These are phyloP conservation scores for Galendromus occidentalis DNA, from an alignment of 1,140 invertebrate species.

Conservation along the genomic window DNA sequence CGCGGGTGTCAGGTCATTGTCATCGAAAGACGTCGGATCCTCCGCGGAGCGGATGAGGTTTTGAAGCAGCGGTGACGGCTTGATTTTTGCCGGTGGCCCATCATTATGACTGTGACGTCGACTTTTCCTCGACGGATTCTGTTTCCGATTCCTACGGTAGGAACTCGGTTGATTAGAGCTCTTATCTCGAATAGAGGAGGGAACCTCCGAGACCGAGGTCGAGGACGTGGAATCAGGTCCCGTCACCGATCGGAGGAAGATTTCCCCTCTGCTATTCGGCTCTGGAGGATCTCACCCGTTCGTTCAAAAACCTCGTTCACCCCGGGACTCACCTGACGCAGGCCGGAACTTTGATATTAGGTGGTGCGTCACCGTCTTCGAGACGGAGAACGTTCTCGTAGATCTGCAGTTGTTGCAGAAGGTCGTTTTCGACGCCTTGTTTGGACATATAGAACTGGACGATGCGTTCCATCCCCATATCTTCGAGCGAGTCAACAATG, in stretches of 20 bases:
- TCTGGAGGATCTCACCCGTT: too few species aligned
- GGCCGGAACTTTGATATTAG: background rate
- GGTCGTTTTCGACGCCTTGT: slow-evolving; percentile 74
- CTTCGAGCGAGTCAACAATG: slow-evolving; percentile 83
- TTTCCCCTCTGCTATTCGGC: too few species aligned
- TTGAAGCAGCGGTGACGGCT: background rate
- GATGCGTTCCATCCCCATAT: slow-evolving; percentile 81
- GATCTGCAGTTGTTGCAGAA: slow-evolving; percentile 77
- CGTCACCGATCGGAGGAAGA: too few species aligned
- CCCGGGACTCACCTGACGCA: background rate
- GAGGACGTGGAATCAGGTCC: too few species aligned
- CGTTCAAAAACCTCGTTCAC: too few species aligned
- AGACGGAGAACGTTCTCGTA: slow-evolving; percentile 42
- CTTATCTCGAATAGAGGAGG: too few species aligned
- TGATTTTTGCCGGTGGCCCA: slow-evolving; percentile 5
- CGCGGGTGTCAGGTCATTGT: background rate
- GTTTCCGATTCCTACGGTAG: background rate
- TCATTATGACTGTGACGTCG: background rate
- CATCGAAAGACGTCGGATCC: background rate
- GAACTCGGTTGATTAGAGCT: too few species aligned
- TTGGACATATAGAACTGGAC: slow-evolving; percentile 81
- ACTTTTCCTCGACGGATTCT: background rate
- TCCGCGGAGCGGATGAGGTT: slow-evolving; percentile 2
- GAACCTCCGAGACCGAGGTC: too few species aligned
- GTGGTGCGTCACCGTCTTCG: background rate